A percentile compares a stretch with the other conserved stretches of the same genome.
Conservation (phyloP, 2,797 vertebrate species). For the Todus mexicanus region DNA sequence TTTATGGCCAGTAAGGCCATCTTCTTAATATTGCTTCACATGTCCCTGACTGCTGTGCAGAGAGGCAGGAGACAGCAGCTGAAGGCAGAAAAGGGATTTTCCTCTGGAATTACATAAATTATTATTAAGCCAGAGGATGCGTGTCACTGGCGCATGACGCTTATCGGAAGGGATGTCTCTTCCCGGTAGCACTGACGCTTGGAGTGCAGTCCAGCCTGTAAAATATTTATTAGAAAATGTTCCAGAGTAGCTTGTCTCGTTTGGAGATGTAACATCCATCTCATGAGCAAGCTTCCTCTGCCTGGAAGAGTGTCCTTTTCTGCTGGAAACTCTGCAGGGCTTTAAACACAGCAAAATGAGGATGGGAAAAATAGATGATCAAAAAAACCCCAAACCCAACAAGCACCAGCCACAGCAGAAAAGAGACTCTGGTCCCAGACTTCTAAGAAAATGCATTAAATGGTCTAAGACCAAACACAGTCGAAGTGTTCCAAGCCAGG, state of each 20-base stretch:
- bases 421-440: neutral
- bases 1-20: no score
- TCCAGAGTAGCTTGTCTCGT: neutral
- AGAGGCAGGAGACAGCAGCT: no score
- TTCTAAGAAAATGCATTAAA: neutral
- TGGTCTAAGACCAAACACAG: neutral
- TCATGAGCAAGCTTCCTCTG: slow-evolving; percentile 73
- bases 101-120: no score
- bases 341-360: slow-evolving; percentile 83
- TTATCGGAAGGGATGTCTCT: no score
- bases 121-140: no score
- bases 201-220: no score
- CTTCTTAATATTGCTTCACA: no score
- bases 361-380: neutral
- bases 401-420: neutral
- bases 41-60: no score
- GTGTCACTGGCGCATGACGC: no score
- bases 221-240: neutral
- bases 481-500: neutral
- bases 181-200: no score
- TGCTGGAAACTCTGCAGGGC: slow-evolving; percentile 86
- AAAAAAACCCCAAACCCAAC: no score
- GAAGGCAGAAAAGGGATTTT: no score
- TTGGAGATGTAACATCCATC: neutral
- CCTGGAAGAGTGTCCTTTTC: slow-evolving; percentile 82